Conservation (phyloP, 2,888 invertebrate genomes). For the Pammene aurita region DNA sequence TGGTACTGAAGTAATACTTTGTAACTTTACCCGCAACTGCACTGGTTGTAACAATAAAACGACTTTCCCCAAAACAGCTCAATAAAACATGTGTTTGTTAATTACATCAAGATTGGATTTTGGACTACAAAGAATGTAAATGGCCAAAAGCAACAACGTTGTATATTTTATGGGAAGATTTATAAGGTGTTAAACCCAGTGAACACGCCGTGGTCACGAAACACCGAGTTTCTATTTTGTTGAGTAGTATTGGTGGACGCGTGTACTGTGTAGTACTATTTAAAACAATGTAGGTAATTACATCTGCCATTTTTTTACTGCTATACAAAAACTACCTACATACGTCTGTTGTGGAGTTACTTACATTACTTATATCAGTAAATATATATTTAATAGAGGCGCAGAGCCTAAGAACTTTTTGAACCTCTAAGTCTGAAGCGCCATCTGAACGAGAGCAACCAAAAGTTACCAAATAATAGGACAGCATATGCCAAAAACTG, state of each 20-base stretch:
- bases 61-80: constrained; percentile 5
- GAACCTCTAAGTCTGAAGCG: too few species aligned
- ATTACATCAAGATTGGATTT: constrained; percentile 51
- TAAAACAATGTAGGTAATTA: constrained; percentile 6
- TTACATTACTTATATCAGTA: too few species aligned
- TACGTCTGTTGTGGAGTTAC: too few species aligned
- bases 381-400: too few species aligned
- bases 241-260: constrained; percentile 32
- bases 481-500: too few species aligned
- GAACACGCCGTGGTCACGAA: constrained; percentile 68
- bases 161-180: constrained; percentile 75
- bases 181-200: constrained; percentile 74
- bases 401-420: too few species aligned
- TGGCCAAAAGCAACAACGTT: constrained; percentile 64
- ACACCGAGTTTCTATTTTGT: constrained; percentile 49
- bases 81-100: constrained; percentile 46
- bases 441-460: too few species aligned
- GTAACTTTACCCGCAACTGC: neutral
- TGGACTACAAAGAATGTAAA: constrained; percentile 54
- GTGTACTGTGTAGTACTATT: constrained; percentile 22
- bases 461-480: too few species aligned
- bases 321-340: too few species aligned
- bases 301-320: too few species aligned
- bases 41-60: neutral
- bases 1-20: neutral